Conservation (phyloP, 2,113 vertebrate species). For the Dasyornis broadbenti region DNA sequence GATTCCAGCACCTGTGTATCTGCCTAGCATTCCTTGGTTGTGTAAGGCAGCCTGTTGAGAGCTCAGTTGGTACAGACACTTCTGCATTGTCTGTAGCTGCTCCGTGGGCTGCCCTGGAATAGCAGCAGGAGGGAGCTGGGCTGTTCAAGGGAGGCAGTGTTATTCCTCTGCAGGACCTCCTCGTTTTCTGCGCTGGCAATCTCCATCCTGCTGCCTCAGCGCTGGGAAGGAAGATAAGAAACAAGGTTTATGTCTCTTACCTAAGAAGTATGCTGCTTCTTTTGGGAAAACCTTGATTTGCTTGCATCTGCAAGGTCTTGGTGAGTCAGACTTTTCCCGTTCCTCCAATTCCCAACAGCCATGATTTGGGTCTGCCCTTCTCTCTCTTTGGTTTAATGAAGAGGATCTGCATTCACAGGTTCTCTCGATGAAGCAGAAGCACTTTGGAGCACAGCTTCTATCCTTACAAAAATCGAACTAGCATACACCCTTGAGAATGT, state of each 20-base stretch:
- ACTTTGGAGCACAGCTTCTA: not conserved
- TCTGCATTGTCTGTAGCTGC: not conserved
- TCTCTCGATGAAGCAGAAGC: not conserved
- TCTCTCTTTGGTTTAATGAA: not conserved
- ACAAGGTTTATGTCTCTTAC: not conserved
- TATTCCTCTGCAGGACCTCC: not conserved
- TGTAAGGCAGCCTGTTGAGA: not conserved
- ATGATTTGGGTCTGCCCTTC: not conserved
- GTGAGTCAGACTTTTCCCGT: not conserved
- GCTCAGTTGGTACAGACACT: not conserved
- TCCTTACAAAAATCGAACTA: not conserved
- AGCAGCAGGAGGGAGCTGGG: not conserved
- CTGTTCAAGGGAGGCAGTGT: not conserved
- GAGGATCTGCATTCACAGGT: not conserved
- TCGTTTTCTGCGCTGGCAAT: rapidly evolving
- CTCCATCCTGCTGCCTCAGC: not conserved
- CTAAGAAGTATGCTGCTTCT: not conserved
- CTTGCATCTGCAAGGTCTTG: not conserved
- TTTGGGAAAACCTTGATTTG: not conserved
- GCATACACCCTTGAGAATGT: rapidly evolving
- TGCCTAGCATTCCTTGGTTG: not conserved
- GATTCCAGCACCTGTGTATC: not conserved
- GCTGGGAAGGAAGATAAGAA: not conserved
- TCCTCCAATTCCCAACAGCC: not conserved
- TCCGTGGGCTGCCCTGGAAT: not conserved